Conservation (phyloP, 2,113 vertebrate genomes). For the Bagarius yarrelli region DNA sequence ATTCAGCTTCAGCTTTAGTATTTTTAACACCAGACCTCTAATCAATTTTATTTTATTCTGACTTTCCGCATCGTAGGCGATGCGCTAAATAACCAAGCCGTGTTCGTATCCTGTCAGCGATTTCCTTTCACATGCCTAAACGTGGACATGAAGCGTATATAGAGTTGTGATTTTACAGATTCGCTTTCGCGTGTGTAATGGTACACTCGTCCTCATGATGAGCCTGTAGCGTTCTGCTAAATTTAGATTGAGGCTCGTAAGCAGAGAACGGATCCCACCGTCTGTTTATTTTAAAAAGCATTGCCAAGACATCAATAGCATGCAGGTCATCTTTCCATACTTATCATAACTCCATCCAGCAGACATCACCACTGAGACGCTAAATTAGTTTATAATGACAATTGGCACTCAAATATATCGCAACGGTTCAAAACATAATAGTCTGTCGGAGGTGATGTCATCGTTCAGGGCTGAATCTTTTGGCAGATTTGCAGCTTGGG, state of each 20-base stretch:
- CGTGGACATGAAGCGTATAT: slow-evolving; percentile 18
- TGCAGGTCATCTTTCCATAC: slow-evolving; percentile 66
- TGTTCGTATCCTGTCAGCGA: slow-evolving; percentile 35
- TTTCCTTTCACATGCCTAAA: slow-evolving; percentile 39
- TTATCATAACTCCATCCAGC: slow-evolving; percentile 59
- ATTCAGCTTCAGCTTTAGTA: too few species aligned
- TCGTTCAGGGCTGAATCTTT: too few species aligned
- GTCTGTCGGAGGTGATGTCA: too few species aligned
- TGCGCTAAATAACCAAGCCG: slow-evolving; percentile 23
- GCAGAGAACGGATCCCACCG: slow-evolving; percentile 66
- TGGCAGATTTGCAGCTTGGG: too few species aligned
- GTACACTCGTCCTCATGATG: slow-evolving; percentile 55
- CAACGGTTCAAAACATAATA: background rate
- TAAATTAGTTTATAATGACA: slow-evolving; percentile 40
- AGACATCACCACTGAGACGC: slow-evolving; percentile 44
- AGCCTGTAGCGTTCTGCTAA: slow-evolving; percentile 64
- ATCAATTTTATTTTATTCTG: background rate
- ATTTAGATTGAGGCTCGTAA: slow-evolving; percentile 70
- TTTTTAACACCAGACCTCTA: background rate
- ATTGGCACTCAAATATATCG: background rate
- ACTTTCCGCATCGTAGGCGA: background rate
- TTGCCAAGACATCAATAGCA: slow-evolving; percentile 67
- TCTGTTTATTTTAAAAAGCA: slow-evolving; percentile 57
- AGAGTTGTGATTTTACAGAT: slow-evolving; percentile 45
- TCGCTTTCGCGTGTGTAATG: slow-evolving; percentile 56